These are phyloP conservation scores for Neodon shergylaensis DNA, from an alignment of 2,113 vertebrate genomes.

Conservation along the genomic window DNA sequence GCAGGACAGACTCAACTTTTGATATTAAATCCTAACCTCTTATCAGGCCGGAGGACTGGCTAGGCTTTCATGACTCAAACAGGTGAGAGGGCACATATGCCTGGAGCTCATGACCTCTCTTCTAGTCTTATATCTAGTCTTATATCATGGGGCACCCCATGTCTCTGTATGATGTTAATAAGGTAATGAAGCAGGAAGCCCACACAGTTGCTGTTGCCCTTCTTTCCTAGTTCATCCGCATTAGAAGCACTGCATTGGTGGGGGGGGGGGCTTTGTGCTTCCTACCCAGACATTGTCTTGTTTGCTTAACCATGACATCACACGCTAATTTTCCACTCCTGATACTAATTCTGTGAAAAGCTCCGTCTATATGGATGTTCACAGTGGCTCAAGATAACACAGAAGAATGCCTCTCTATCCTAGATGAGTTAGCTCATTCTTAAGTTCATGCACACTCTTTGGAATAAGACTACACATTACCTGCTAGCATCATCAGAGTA, in stretches of 20 bases:
- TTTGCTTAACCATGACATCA: neutral
- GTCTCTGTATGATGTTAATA: neutral
- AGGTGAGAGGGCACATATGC: neutral
- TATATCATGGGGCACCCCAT: no score
- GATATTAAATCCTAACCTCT: neutral
- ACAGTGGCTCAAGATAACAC: neutral
- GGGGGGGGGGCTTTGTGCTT: neutral
- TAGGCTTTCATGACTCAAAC: neutral
- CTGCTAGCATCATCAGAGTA: neutral
- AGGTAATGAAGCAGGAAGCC: neutral
- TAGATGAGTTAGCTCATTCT: neutral
- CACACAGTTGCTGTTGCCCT: fast-evolving
- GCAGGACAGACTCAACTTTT: neutral
- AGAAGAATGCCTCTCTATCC: neutral
- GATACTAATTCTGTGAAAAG: neutral
- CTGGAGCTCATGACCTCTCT: neutral
- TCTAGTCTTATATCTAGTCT: neutral
- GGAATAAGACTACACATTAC: neutral
- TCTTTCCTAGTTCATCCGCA: neutral
- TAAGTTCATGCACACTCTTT: neutral
- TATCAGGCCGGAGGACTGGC: neutral
- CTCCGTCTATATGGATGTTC: neutral
- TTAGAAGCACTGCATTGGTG: neutral
- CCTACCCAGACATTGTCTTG: neutral
- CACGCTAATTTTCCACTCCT: neutral